phyloP scores from a whole-genome alignment of 2,113 vertebrate species.

The Pseudorasbora parva region DNA sequence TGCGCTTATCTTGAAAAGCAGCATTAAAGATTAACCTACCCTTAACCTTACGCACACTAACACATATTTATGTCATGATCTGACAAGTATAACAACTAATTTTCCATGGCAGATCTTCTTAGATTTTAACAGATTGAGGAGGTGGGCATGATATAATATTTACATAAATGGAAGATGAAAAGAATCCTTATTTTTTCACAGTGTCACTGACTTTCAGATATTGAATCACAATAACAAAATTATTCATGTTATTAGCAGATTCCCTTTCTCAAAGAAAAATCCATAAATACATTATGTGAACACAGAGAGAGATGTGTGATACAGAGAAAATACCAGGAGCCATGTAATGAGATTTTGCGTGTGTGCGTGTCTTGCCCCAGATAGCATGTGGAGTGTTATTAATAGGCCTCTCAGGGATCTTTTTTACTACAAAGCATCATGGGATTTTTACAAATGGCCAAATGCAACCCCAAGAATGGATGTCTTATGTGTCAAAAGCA shows the following conservation, averaged over 20 bases:
- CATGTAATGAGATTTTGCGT: constrained; percentile 32
- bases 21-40: not conserved
- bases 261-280: not conserved
- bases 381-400: constrained; percentile 74
- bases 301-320: not conserved
- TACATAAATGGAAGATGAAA: not conserved
- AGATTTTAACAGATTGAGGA: not conserved
- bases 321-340: constrained; percentile 24
- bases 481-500: not conserved
- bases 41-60: not conserved
- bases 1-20: not conserved
- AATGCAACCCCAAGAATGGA: constrained; percentile 22
- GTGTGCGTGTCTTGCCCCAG: constrained; percentile 63
- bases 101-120: not conserved
- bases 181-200: not conserved
- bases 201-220: not conserved
- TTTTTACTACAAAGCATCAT: constrained; percentile 66
- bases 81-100: not conserved
- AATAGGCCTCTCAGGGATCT: constrained; percentile 71
- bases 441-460: constrained; percentile 60
- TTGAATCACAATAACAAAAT: constrained; percentile 13
- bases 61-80: not conserved
- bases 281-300: not conserved
- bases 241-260: constrained; percentile 16
- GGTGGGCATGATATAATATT: not conserved